These are phyloP conservation scores for Caenorhabditis parvicauda DNA, from an alignment of 2,888 invertebrate genomes.

Conservation along the genomic window DNA sequence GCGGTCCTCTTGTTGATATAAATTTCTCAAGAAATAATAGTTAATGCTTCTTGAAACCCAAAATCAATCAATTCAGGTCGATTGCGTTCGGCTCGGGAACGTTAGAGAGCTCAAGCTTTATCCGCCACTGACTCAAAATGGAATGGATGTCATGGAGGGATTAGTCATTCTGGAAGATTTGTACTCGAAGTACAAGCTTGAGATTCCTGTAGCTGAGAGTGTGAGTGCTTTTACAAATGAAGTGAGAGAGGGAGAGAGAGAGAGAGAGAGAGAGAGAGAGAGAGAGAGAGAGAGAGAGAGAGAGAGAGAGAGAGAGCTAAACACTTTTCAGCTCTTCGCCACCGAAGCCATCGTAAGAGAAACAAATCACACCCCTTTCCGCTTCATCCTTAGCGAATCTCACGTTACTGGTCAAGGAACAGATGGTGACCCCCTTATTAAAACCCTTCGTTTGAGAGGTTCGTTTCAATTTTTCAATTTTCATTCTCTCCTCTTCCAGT, in stretches of 20 bases:
- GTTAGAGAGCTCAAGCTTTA: constrained; percentile 21
- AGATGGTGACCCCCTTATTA: background rate
- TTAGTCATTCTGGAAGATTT: constrained; percentile 26
- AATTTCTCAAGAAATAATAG: no score
- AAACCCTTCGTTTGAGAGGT: background rate
- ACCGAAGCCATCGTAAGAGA: constrained; percentile 37
- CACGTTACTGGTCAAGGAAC: background rate
- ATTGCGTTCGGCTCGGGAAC: constrained; percentile 45
- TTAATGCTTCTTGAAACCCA: no score
- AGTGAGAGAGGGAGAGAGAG: no score
- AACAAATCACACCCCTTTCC: constrained; percentile 50
- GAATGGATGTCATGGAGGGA: constrained; percentile 24
- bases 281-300: no score
- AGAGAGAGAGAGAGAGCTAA: no score
- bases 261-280: no score
- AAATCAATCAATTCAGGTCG: constrained; percentile 51
- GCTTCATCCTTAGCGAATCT: constrained; percentile 11
- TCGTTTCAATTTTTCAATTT: background rate
- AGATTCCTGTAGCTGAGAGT: background rate
- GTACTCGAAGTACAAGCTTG: background rate
- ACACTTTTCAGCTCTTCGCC: constrained; percentile 27
- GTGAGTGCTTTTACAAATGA: background rate
- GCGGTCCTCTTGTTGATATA: no score
- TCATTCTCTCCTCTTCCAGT: constrained; percentile 5
- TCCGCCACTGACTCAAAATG: constrained; percentile 17